A percentile compares a stretch with the other conserved stretches of the same genome.
phyloP scores from a whole-genome alignment of 2,113 vertebrate genomes.

The Eulemur macaco region DNA sequence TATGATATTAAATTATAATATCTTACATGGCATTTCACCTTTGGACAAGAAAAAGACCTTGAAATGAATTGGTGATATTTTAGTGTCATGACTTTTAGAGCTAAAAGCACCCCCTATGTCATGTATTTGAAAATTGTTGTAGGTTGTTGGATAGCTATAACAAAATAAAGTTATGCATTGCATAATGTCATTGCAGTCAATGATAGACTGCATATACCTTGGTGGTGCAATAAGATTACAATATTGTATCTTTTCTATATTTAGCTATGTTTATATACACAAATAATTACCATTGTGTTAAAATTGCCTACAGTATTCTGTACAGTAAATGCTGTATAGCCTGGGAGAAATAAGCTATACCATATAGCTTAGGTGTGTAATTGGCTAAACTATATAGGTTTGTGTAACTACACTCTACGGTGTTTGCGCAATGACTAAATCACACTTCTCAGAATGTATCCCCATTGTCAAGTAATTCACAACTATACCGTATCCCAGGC shows the following conservation, averaged over 20 bases:
- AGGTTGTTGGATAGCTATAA: not conserved
- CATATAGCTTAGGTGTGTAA: not conserved
- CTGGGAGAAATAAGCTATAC: not conserved
- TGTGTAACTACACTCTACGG: not conserved
- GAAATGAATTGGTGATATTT: not conserved
- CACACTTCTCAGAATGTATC: not conserved
- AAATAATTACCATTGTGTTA: not conserved
- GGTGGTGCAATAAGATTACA: not conserved
- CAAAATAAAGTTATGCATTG: not conserved
- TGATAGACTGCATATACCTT: not conserved
- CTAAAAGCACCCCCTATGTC: not conserved
- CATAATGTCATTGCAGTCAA: not conserved
- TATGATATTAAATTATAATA: not conserved
- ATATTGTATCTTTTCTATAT: not conserved
- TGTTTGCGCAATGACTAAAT: not conserved
- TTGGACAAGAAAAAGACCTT: not conserved
- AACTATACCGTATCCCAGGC: not conserved
- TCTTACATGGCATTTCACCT: not conserved
- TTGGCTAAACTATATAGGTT: not conserved
- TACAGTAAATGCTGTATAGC: not conserved
- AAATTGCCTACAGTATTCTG: not conserved
- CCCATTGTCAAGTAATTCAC: not conserved
- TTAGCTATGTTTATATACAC: not conserved
- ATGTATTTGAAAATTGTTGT: not conserved
- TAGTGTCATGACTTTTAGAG: not conserved